These are phyloP conservation scores for Clarias batrachus DNA, from an alignment of 2,113 vertebrate genomes.

Conservation along the genomic window DNA sequence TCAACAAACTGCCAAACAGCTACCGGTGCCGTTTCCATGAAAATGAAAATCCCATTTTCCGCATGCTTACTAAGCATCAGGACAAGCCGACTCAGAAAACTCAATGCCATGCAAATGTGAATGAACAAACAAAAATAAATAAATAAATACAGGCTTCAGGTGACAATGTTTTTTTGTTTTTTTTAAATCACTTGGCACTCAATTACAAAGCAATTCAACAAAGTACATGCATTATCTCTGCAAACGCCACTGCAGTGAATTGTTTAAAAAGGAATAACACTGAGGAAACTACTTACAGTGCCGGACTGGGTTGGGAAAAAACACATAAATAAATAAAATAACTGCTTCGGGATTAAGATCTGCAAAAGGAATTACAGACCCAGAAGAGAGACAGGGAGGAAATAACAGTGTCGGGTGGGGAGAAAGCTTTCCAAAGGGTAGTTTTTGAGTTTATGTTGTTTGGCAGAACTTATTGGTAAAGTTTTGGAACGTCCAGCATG, in stretches of 20 bases:
- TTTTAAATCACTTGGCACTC: background rate
- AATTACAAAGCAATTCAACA: slow-evolving; percentile 18
- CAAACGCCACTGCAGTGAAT: background rate
- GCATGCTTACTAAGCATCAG: slow-evolving; percentile 32
- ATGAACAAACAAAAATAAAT: background rate
- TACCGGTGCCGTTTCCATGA: background rate
- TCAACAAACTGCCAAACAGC: slow-evolving; percentile 27
- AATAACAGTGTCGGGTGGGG: slow-evolving; percentile 21
- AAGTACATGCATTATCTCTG: slow-evolving; percentile 8
- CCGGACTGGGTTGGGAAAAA: background rate
- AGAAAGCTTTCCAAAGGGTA: background rate
- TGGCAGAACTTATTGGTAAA: slow-evolving; percentile 10
- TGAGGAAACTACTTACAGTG: slow-evolving; percentile 4
- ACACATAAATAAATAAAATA: slow-evolving; percentile 11
- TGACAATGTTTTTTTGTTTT: background rate
- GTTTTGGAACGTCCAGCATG: background rate
- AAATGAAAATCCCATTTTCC: slow-evolving; percentile 7
- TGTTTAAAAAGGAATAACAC: background rate
- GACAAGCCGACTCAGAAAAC: background rate
- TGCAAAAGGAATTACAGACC: slow-evolving; percentile 55
- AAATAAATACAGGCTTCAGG: slow-evolving; percentile 30
- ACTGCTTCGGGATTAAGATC: slow-evolving; percentile 55
- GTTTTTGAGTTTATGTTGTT: background rate
- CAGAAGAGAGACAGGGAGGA: slow-evolving; percentile 41
- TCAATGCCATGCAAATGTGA: slow-evolving; percentile 31